Evolutionary conservation across 2,888 invertebrate genomes (phyloP), one percentile per base, ranked within the genome.

Genomic region (Endotricha flammealis): DNA sequence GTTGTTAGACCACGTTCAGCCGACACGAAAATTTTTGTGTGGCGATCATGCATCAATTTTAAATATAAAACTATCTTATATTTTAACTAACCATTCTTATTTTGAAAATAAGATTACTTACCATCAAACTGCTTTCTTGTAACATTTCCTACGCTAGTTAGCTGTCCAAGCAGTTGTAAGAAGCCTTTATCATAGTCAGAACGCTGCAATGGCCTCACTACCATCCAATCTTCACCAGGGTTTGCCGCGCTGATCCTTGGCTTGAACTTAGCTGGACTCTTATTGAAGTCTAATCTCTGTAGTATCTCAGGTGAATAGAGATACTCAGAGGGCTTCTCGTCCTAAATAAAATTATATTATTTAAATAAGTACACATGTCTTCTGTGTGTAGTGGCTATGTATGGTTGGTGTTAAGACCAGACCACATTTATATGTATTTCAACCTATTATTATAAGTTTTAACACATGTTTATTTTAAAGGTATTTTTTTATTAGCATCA

Each of bases 131-230:
- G 91, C 53, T 93, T 91, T 56, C 90, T 87, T 14, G 90, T 87
- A 12, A 97, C 88, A 71, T 93, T 91, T 41, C 97, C 98, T 10
- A 96, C 95, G 42, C 89, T 88, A 1, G 97, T 97, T 23, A 98
- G 86, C 69, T 98, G 96, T 2, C 91, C 86, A 6, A 98, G 82
- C 32, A 97, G 79, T 53, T 93, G 89, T 35, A 95, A 67, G 63
- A 94, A 96, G 0, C 96, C 97, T 79, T 92, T 93, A 50, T 95
- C 92, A 72, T 91, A 96, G 65, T 97, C 97, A 0, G 89, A 89
- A 30, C 92, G 83, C 65, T 91, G 91, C 11, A 97, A 81, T 0
- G 97, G 95, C 48, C 97, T 88, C 13, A 97, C 91, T 7, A 90
- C 74, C 57, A 97, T 88, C 89, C 93, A 93, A 10, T 88, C 69